Base-by-base conservation (phyloP, 2,888 invertebrate genomes). In the Diplazon laetatorius region DNA sequence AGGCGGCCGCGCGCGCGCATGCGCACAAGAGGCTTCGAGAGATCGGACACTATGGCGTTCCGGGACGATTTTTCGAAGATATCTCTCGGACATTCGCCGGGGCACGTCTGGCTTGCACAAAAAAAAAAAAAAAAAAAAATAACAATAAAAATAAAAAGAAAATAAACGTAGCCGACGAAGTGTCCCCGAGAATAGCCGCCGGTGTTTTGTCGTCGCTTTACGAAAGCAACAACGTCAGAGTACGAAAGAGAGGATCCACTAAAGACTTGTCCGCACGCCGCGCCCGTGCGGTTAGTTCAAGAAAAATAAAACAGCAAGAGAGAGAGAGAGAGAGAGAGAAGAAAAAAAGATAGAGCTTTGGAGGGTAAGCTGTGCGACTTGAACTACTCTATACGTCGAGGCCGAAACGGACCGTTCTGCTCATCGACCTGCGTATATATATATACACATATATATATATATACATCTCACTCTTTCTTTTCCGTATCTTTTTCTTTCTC, bases 101-200 rank as follows among this genome's bases (percentile, higher is more conserved):
- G 52, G 74, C 65, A 74, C 39, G 73, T 55, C 22, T 35, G 74
- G 70, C 55, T 25, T 39, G 18, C 37, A 30, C 37, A 52, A 30
- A 66, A 78, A 75, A 30, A 30, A 30, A 30, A 5, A 5, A 30
- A 30, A 30, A 30, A 30, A 30, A 30, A 30, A 30, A 30, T 5
- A 30, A 30, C 2, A 30, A 30, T 5, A 30, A 75, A 66, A 71
- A 22, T 44, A 52, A 30, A 30, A 30, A 30, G 6, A 30, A 30
- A 30, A 30, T 5, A 30, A 75, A 66, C 73, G 30, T 44, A 52
- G 63, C 46, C 76, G 65, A 62, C 60, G 70, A 70, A 82, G 65
- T 76, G 78, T 78, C 75, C 78, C 76, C 78, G 72, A 76, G 79
- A 84, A 82, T 82, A 82, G 83, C 76, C n/a, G n/a, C n/a, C 81